Percentiles rank a stretch among this genome's conserved stretches.
Evolutionary conservation across 2,113 vertebrate species (phyloP).

Genomic region (Petromus typicus): DNA sequence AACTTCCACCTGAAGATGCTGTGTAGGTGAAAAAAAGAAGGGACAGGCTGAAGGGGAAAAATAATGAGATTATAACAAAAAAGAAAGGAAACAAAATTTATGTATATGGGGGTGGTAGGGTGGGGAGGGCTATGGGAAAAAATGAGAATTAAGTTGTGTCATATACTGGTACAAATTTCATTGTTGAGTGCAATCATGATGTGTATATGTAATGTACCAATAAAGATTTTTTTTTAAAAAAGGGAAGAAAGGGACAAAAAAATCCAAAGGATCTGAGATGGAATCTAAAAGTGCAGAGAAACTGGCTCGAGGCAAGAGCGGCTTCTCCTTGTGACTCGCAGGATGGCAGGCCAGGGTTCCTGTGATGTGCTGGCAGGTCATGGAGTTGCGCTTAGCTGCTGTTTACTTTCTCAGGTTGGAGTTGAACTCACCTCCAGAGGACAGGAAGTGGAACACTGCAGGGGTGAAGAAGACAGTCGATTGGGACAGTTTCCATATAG

Average conservation of each 20-base stretch:
- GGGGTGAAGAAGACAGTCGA: background rate
- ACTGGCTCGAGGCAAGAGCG: background rate
- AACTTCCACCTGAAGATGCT: background rate
- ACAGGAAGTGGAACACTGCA: background rate
- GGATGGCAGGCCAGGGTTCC: background rate
- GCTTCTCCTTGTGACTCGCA: background rate
- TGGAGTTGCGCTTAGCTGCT: background rate
- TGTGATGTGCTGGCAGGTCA: background rate
- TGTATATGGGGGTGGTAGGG: no score
- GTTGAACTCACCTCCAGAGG: background rate
- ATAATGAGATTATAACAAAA: no score
- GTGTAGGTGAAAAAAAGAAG: background rate
- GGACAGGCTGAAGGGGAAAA: no score
- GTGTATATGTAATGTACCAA: no score
- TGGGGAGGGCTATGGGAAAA: no score
- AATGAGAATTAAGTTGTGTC: no score
- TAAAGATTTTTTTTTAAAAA: no score
- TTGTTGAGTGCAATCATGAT: no score
- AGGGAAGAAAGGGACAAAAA: no score
- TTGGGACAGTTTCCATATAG: background rate
- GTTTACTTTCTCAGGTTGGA: background rate
- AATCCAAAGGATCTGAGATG: background rate
- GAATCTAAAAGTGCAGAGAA: background rate
- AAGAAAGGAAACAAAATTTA: no score
- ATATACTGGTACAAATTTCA: no score